Evolutionary conservation across 2,113 vertebrate genomes (phyloP), one percentile per base, ranked within the genome.

Genomic region (Brachypodius melanocephalos): DNA sequence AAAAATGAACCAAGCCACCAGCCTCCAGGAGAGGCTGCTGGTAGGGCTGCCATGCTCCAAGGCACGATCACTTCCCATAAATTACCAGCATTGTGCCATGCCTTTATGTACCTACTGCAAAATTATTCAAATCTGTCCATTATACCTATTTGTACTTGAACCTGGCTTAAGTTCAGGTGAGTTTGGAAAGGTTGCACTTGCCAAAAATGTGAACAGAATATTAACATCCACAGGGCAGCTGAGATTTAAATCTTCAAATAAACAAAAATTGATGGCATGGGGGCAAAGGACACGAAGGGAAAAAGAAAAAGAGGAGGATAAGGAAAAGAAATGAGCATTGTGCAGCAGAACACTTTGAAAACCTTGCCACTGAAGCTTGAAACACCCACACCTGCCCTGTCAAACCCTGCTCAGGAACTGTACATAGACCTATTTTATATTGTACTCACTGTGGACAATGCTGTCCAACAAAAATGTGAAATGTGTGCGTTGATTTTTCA

Each of bases 361-460:
- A 90, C 17, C 36, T 57, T 65, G 31, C 20, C 20, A n/a, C 6
- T 76, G 54, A 88, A 57, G 14, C 51, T 80, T 73, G 58, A 49
- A 87, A 78, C 10, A 68, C 14, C 19, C 6, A 29, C 62, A 88
- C 13, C 3, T 43, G 18, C 29, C 24, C 51, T 59, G 38, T 25
- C 46, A 95, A 83, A 58, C 14, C 5, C 59, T 8, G 26, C n/a
- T 57, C 31, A 62, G 54, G 54, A 95, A 21, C 43, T n/a, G 10
- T 19, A 74, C 12, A 42, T 6, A 40, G 24, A 93, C 40, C 31
- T 31, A 4, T 72, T 8, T 75, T 32, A 49, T 11, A 38, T 3
- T 40, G 18, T 12, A 62, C 7, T 46, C 36, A 80, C 10, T 0
- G 0, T 14, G 18, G n/a, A n/a, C 55, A 74, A 28, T 21, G 54